These are phyloP conservation scores for Pseudochromis fuscus DNA, from an alignment of 2,797 vertebrate species.

Conservation along the genomic window DNA sequence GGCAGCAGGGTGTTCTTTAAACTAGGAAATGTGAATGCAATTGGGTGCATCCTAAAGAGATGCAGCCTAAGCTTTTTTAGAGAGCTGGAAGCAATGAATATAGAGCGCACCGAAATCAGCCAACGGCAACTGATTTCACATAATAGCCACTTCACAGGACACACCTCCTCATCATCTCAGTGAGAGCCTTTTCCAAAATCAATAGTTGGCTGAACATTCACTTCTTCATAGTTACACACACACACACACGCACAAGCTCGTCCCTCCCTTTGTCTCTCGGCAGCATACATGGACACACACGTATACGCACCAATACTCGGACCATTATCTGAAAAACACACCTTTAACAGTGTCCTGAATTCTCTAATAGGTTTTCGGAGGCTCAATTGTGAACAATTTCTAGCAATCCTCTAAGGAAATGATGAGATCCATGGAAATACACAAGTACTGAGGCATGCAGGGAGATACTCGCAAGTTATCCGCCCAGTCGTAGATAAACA, in stretches of 20 bases:
- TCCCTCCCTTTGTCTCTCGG: constrained; percentile 30
- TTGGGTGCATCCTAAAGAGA: constrained; percentile 35
- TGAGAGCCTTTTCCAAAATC: constrained; percentile 80
- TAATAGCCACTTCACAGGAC: constrained; percentile 76
- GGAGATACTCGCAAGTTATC: constrained; percentile 41
- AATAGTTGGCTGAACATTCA: constrained; percentile 79
- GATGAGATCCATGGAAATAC: constrained; percentile 58
- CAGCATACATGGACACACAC: constrained; percentile 28
- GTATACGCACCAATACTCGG: constrained; percentile 4
- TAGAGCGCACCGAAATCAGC: constrained; percentile 65
- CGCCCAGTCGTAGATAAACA: constrained; percentile 52
- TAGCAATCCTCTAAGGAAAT: constrained; percentile 66
- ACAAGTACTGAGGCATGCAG: constrained; percentile 20
- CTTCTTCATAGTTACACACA: constrained; percentile 61
- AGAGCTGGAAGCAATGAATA: constrained; percentile 70
- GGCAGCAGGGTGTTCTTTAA: constrained; percentile 20
- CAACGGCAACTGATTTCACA: constrained; percentile 74
- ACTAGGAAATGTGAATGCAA: constrained; percentile 40
- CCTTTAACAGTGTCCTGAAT: constrained; percentile 50
- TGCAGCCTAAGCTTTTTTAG: constrained; percentile 56
- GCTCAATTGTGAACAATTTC: constrained; percentile 49
- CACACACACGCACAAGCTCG: constrained; percentile 34
- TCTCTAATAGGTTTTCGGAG: constrained; percentile 58
- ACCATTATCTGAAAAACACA: constrained; percentile 47
- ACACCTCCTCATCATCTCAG: constrained; percentile 76